phyloP scores from a whole-genome alignment of 1,140 invertebrate genomes.

The Hylaeus anthracinus region DNA sequence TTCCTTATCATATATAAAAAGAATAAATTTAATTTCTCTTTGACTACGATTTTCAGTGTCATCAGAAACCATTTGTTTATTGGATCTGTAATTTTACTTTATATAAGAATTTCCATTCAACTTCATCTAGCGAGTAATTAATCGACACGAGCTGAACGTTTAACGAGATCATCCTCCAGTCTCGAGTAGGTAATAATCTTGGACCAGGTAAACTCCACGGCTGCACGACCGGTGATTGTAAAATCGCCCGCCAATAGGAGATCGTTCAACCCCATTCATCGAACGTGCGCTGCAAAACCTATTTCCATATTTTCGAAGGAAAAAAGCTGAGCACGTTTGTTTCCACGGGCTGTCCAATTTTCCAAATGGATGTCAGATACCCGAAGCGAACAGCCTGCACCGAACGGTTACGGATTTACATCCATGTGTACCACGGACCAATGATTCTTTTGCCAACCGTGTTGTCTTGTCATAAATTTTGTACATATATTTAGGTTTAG shows the following conservation, averaged over 20 bases:
- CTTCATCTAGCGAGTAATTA: background rate
- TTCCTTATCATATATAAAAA: too few relatives aligned
- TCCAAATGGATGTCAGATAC: conserved; percentile 23
- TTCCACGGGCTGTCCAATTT: conserved; percentile 4
- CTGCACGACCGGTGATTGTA: background rate
- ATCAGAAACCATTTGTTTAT: too few relatives aligned
- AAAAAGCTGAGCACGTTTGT: background rate
- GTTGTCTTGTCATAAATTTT: background rate
- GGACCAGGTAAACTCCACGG: background rate
- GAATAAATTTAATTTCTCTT: too few relatives aligned
- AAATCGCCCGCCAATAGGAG: background rate
- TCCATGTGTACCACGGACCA: background rate
- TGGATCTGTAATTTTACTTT: too few relatives aligned
- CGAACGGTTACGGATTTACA: background rate
- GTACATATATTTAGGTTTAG: too few relatives aligned
- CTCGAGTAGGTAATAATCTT: background rate
- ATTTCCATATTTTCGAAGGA: conserved; percentile 3
- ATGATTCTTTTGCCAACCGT: background rate
- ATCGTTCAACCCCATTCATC: background rate
- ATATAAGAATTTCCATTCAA: background rate
- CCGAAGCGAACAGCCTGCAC: background rate
- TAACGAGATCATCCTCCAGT: background rate
- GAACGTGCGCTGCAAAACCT: background rate
- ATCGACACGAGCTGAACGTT: background rate
- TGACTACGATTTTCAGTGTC: too few relatives aligned